These are phyloP conservation scores for Automeris io DNA, from an alignment of 2,888 invertebrate genomes.

Conservation along the genomic window DNA sequence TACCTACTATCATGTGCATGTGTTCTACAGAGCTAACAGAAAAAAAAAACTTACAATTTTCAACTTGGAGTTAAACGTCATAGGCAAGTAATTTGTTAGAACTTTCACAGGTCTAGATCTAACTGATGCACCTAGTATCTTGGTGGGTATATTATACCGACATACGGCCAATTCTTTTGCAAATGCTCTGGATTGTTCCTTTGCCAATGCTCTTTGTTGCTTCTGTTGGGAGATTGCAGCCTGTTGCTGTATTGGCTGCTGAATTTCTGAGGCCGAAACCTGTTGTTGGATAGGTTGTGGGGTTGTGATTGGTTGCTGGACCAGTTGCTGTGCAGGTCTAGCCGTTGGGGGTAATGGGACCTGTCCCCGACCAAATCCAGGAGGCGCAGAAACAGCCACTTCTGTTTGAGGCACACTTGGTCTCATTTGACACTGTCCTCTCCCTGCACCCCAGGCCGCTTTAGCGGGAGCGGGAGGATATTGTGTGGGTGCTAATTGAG, in stretches of 20 bases:
- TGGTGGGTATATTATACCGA: conserved; percentile 42
- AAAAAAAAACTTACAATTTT: conserved; percentile 49
- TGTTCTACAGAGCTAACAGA: too few species aligned
- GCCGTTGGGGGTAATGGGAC: conserved; percentile 3
- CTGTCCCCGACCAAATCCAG: too few species aligned
- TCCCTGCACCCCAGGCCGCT: neutral
- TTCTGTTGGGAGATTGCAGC: too few species aligned
- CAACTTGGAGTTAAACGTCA: conserved; percentile 63
- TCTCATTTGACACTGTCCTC: too few species aligned
- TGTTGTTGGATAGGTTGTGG: conserved; percentile 3
- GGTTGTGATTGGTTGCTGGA: conserved; percentile 1
- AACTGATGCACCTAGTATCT: conserved; percentile 49
- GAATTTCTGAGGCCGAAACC: too few species aligned
- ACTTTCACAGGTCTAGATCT: conserved; percentile 40
- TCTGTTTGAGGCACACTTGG: too few species aligned
- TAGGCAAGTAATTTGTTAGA: conserved; percentile 80
- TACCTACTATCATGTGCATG: too few species aligned
- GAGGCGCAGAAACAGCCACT: too few species aligned
- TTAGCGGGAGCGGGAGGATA: neutral
- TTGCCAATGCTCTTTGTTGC: neutral
- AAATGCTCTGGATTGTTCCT: neutral
- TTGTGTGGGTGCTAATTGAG: neutral
- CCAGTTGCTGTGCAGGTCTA: neutral
- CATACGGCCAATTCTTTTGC: conserved; percentile 15
- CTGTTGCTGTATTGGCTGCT: too few species aligned